These are phyloP conservation scores for Panthera uncia DNA, from an alignment of 2,113 vertebrate species.

Conservation along the genomic window DNA sequence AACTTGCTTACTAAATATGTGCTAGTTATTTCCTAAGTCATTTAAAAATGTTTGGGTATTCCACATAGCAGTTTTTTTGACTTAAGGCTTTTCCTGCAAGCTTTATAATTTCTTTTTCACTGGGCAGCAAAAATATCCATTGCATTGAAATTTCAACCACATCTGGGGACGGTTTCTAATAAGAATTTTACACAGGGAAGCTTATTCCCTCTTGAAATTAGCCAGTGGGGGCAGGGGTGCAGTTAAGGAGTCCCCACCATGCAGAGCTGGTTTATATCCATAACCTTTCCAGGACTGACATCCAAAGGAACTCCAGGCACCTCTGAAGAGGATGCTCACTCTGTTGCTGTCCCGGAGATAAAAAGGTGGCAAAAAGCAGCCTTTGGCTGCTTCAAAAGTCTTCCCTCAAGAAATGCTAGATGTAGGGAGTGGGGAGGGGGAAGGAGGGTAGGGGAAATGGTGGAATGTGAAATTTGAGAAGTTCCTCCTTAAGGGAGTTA, in stretches of 20 bases:
- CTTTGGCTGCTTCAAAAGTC: not conserved
- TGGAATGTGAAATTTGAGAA: slow-evolving; percentile 14
- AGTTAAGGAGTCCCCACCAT: not conserved
- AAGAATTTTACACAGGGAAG: not conserved
- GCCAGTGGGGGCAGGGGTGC: rapidly evolving
- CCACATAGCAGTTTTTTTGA: not conserved
- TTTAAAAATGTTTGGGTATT: not conserved
- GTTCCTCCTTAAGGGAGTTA: not conserved
- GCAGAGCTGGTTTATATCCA: not conserved
- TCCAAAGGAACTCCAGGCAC: not conserved
- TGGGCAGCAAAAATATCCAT: not conserved
- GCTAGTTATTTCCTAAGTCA: not conserved
- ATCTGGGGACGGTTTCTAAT: not conserved
- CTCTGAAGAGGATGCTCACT: not conserved
- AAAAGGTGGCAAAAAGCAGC: not conserved
- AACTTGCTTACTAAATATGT: not conserved
- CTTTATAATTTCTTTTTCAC: not conserved
- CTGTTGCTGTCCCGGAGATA: not conserved
- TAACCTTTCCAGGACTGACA: not conserved
- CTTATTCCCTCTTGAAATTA: not conserved
- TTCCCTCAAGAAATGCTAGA: not conserved
- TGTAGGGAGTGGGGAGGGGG: too few species aligned
- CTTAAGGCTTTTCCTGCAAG: slow-evolving; percentile 59
- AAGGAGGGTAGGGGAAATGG: not conserved
- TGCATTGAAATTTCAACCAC: not conserved